phyloP scores from a whole-genome alignment of 1,140 invertebrate genomes.

The Pseudomyrmex dendroicus region DNA sequence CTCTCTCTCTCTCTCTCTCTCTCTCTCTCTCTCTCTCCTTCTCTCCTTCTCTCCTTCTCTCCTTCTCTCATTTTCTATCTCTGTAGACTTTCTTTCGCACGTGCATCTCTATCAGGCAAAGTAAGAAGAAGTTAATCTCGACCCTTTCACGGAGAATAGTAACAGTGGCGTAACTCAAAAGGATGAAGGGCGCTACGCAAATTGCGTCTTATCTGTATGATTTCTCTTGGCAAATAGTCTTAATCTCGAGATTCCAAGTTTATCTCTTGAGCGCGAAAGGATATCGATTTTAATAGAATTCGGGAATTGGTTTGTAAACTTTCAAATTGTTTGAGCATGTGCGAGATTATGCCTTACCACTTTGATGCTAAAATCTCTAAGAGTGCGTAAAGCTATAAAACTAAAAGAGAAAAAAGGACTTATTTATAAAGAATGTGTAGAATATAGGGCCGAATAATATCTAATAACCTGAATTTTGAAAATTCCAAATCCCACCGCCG shows the following conservation, averaged over 20 bases:
- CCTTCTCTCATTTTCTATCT: not conserved
- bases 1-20: not conserved
- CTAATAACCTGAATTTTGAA: conserved; percentile 25
- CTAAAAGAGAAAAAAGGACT: not conserved
- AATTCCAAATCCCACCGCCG: conserved; percentile 1
- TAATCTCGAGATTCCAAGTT: conserved; percentile 6
- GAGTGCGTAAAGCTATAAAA: too few species aligned
- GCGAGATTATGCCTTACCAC: too few species aligned
- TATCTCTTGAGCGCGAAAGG: not conserved
- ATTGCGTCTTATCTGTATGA: conserved; percentile 62
- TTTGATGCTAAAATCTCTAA: too few species aligned
- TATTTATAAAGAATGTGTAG: not conserved
- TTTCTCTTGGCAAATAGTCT: conserved; percentile 19
- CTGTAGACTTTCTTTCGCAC: conserved; percentile 22
- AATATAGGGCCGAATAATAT: conserved; percentile 1
- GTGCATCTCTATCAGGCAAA: conserved; percentile 37
- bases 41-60: not conserved
- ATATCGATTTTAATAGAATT: conserved; percentile 20
- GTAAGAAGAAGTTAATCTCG: conserved; percentile 72
- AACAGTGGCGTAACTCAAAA: conserved; percentile 56
- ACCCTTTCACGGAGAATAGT: conserved; percentile 41
- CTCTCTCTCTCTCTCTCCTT: not conserved
- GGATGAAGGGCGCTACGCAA: conserved; percentile 62
- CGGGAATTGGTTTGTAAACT: not conserved
- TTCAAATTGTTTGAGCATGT: too few species aligned